Conservation (phyloP, 2,888 invertebrate species). For the Blera fallax region DNA sequence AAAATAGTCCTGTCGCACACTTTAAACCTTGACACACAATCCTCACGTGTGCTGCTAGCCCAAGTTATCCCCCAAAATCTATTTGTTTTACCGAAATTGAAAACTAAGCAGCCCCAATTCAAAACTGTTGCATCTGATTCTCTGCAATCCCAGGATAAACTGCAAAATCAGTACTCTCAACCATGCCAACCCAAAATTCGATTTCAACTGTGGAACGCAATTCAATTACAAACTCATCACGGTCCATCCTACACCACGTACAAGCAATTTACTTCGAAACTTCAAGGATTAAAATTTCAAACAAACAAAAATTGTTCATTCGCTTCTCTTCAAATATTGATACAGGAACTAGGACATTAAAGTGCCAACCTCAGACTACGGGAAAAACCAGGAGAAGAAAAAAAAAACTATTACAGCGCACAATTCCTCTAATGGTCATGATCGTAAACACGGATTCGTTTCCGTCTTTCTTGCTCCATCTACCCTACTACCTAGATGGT, state of each 20-base stretch:
- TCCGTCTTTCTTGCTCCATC: conserved; percentile 31
- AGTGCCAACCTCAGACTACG: conserved; percentile 3
- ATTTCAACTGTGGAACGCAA: conserved; percentile 37
- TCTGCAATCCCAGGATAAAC: neutral
- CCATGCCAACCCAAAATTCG: conserved; percentile 9
- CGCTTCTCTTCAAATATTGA: conserved; percentile 54
- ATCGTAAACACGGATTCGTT: conserved; percentile 64
- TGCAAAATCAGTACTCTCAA: neutral
- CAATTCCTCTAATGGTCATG: conserved; percentile 66
- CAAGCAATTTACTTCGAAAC: conserved; percentile 45
- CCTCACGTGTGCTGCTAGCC: too few species aligned
- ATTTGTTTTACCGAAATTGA: neutral
- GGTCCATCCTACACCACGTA: conserved; percentile 37
- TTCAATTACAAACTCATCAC: conserved; percentile 59
- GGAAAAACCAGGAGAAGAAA: neutral
- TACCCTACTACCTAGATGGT: neutral
- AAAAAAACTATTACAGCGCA: conserved; percentile 41
- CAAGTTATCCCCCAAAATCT: too few species aligned
- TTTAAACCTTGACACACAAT: too few species aligned
- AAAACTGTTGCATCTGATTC: neutral
- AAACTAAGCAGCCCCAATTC: neutral
- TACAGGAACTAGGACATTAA: conserved; percentile 55
- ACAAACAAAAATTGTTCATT: neutral
- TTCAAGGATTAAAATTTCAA: conserved; percentile 53
- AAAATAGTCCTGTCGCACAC: too few species aligned